Evolutionary conservation across 2,888 invertebrate species (phyloP).

Genomic region (Lordiphosa fenestrarum): DNA sequence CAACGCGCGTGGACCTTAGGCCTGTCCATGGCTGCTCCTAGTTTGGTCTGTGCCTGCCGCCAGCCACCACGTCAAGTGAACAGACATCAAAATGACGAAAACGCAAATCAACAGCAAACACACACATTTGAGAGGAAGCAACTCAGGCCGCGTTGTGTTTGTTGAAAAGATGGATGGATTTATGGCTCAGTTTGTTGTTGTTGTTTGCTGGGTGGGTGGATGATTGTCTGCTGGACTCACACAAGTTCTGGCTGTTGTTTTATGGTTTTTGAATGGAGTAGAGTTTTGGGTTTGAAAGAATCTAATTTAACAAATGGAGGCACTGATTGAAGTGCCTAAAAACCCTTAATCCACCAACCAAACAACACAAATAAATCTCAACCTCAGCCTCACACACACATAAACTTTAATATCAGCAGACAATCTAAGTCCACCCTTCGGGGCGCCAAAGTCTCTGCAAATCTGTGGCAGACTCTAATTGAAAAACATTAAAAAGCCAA

Average conservation of each 20-base stretch:
- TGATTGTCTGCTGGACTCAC: slow-evolving; percentile 6
- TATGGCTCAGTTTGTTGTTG: slow-evolving; percentile 41
- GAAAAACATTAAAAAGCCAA: slow-evolving; percentile 65
- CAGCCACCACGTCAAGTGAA: slow-evolving; percentile 61
- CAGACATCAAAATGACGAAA: slow-evolving; percentile 75
- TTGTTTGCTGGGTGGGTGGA: background rate
- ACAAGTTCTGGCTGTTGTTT: slow-evolving; percentile 4
- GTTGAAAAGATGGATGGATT: slow-evolving; percentile 71
- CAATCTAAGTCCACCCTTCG: slow-evolving; percentile 9
- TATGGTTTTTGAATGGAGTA: background rate
- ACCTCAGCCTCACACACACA: background rate
- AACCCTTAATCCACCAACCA: slow-evolving; percentile 14
- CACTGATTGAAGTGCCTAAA: no score
- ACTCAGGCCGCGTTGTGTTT: slow-evolving; percentile 35
- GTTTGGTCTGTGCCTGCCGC: slow-evolving; percentile 34
- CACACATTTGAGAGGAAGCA: slow-evolving; percentile 12
- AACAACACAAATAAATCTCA: slow-evolving; percentile 49
- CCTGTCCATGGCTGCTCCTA: slow-evolving; percentile 18
- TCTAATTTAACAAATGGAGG: background rate
- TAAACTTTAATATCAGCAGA: slow-evolving; percentile 14
- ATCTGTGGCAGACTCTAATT: slow-evolving; percentile 54
- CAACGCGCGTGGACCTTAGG: slow-evolving; percentile 54
- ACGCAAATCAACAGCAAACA: slow-evolving; percentile 73
- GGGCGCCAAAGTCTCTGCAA: slow-evolving; percentile 45
- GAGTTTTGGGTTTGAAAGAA: no score